Base-by-base conservation (phyloP, 2,113 vertebrate species). In the Pipa parva region DNA sequence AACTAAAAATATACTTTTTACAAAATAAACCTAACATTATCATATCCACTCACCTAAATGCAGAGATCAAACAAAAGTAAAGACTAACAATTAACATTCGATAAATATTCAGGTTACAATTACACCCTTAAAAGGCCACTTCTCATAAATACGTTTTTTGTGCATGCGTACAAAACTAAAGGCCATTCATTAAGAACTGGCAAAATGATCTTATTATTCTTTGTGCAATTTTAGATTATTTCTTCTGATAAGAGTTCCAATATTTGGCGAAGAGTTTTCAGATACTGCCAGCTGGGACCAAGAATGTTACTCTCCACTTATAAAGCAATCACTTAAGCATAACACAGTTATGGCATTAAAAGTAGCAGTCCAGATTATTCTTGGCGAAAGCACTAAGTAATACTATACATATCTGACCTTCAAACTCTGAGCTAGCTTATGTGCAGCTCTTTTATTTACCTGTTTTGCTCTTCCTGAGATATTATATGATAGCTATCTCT, bases 241-340 rank as follows among this genome's bases (percentile, higher is more conserved):
- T 54, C 39, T 63, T 57, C 56, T 68, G 64, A 68, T 68, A 68
- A 68, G 64, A 51, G 42, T 20, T 59, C 64, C 64, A 58, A 57
- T 67, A 67, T 67, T 67, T 67, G 64, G 42, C 64, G 54, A 67
- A 67, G 64, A 36, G 59, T 68, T 68, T 68, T 59, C 56, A 58
- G 31, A 51, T 51, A 27, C 64, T 68, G 64, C 55, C 56, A 68
- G 64, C 64, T 68, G 64, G 55, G 56, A 68, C 54, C 55, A 39
- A 48, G 25, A 29, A 18, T 59, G 64, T 39, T 68, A 36, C 56
- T 68, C 64, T 68, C 64, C 64, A 68, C 64, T 68, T 68, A 68
- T 68, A 68, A 68, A 68, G 64, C 64, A 68, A 68, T 68, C 64
- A 68, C 64, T 68, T 68, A 59, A 68, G 64, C 55, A 50, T 51